Conservation (phyloP, 2,113 vertebrate genomes). For the Oryctolagus cuniculus region mOryCun1.1 NC_091445.1:81550501-81551000, state of each 20-base stretch:
- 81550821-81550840: background rate
- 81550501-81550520: background rate
- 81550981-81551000: too few species aligned
- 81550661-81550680: background rate
- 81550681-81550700: background rate
- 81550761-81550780: background rate
- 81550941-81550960: background rate
- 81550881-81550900: background rate
- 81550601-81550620: background rate
- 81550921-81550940: background rate
- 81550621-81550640: background rate
- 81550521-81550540: background rate
- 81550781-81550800: background rate
- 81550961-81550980: background rate
- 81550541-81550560: background rate
- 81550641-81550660: background rate
- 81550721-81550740: conserved; percentile 2
- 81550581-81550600: background rate
- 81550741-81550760: conserved; percentile 10
- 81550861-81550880: conserved; percentile 45
- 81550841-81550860: background rate
- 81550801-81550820: background rate
- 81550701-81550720: background rate
- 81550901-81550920: conserved; percentile 27
- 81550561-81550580: background rate